Conservation (phyloP, 2,797 vertebrate genomes). For the Toxotes lorentzi region DNA sequence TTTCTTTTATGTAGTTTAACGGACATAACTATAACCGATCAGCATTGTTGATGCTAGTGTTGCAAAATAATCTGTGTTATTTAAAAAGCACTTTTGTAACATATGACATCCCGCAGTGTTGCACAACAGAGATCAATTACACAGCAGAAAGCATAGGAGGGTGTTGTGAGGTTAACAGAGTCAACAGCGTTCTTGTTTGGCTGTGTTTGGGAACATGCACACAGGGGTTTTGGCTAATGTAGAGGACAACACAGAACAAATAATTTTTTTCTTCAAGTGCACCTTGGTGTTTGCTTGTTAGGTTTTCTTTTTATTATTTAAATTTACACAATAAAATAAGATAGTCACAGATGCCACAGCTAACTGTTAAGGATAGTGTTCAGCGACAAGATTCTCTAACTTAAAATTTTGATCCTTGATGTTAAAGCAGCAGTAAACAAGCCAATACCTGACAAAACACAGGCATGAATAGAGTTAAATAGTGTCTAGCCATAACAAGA, state of each 20-base stretch:
- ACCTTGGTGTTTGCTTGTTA: not conserved
- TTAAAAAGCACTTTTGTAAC: slow-evolving; percentile 53
- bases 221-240: not conserved
- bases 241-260: not conserved
- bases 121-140: slow-evolving; percentile 75
- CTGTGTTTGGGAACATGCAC: slow-evolving; percentile 40
- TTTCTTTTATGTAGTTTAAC: not conserved
- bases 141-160: slow-evolving; percentile 38
- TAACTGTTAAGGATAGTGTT: not conserved
- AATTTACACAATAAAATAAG: not conserved
- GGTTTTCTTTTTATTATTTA: not conserved
- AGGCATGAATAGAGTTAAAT: not conserved
- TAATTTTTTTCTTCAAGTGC: not conserved
- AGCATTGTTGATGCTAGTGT: not conserved
- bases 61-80: slow-evolving; percentile 5
- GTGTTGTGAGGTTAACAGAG: slow-evolving; percentile 32
- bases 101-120: slow-evolving; percentile 60
- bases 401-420: not conserved
- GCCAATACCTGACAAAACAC: not conserved
- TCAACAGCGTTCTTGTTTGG: slow-evolving; percentile 23
- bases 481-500: not conserved
- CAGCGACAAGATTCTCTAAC: not conserved
- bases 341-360: not conserved
- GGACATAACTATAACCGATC: not conserved
- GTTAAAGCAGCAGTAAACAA: not conserved